These are phyloP conservation scores for Siniperca chuatsi DNA, from an alignment of 2,113 vertebrate genomes.

Conservation along the genomic window DNA sequence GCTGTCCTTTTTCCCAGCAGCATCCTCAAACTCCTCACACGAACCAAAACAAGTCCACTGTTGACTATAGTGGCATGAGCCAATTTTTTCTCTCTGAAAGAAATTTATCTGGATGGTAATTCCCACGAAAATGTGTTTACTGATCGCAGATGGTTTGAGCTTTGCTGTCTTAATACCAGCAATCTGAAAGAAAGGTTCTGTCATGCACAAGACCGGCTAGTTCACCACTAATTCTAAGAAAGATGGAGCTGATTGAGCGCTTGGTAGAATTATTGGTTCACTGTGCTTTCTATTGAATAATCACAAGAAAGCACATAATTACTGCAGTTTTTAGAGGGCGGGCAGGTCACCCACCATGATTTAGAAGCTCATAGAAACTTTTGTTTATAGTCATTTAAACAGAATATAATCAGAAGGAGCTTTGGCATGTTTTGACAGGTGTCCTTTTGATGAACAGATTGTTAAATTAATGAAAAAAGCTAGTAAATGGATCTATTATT, in stretches of 20 bases:
- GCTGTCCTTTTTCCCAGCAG: constrained; percentile 26
- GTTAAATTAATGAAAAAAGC: background rate
- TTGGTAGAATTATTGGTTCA: constrained; percentile 11
- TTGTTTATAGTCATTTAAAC: background rate
- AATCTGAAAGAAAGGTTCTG: background rate
- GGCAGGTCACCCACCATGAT: background rate
- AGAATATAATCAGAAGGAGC: background rate
- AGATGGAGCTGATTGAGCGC: background rate
- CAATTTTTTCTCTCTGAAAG: constrained; percentile 5
- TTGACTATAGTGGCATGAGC: background rate
- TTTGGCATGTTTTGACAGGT: background rate
- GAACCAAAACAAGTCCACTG: constrained; percentile 12
- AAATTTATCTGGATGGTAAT: background rate
- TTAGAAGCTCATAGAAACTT: background rate
- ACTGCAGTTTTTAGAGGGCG: background rate
- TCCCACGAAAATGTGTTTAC: constrained; percentile 19
- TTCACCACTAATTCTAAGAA: background rate
- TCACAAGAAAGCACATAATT: background rate
- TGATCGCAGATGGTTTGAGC: constrained; percentile 22
- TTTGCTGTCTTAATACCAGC: background rate
- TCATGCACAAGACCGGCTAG: background rate
- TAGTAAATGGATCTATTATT: background rate
- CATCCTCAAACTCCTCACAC: constrained; percentile 21
- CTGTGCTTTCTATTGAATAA: background rate
- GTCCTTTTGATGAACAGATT: background rate